Evolutionary conservation across 92 coral and sea anemone species (phyloP), one percentile per base, ranked within the genome.

Genomic region (Zoanthus sansibaricus): DNA sequence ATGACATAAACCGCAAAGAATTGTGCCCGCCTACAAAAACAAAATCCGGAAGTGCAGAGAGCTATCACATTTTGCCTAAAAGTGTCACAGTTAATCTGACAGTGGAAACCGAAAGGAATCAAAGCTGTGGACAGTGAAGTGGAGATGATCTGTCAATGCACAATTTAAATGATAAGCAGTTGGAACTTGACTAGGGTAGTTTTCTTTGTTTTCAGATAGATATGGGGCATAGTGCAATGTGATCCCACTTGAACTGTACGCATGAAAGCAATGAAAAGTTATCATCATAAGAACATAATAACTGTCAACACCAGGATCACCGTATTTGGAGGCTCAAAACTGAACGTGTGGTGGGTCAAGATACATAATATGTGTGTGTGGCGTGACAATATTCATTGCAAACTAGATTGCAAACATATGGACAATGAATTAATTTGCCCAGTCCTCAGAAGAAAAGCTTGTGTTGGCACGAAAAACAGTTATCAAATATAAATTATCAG

Each of bases 161-260:
- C 17, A 21, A 9, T 33, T 5, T 83, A 16, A 78, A 83, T 20
- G 87, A 83, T n/a, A 69, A 78, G n/a, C 87, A 83, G 67, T 56
- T 66, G 42, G 46, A 67, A 83, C 66, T 83, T 9, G 87, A 67
- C 78, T 83, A 68, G 1, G 87, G 87, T 1, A 83, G 45, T 70
- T 70, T 42, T 75, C 64, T 83, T 75, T 73, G 82, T 52, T 83
- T 72, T 4, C 87, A 83, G 73, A 74, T 73, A 16, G 32, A 51
- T 0, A 51, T 21, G 83, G 83, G 18, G n/a, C 73, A 49, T 80
- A 83, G 21, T 83, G 87, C 72, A 42, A 59, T 48, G n/a, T 58
- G 80, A 48, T 83, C 79, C 87, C 70, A 69, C 64, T 83, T 13
- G 78, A 83, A 12, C 42, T 83, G 51, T 71, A 83, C 0, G 0